A percentile compares a stretch with the other conserved stretches of the same genome.
phyloP scores from a whole-genome alignment of 1,140 invertebrate species.

The Subanguina moxae region DNA sequence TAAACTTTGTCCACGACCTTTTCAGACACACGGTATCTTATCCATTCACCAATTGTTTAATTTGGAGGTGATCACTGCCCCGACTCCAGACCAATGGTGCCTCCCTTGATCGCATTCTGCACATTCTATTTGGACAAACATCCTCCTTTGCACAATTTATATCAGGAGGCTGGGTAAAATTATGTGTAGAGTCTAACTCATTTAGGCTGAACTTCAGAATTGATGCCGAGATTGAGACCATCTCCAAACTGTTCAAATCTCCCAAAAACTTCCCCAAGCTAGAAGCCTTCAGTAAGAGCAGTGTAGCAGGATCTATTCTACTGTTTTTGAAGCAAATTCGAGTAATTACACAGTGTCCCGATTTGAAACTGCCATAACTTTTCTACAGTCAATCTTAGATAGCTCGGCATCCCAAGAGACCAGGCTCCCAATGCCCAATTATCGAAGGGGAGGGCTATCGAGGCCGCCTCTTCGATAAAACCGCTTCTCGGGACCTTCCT shows the following conservation, averaged over 20 bases:
- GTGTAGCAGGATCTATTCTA: constrained; percentile 16
- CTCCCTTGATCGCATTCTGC: constrained; percentile 21
- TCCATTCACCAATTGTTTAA: too few species aligned
- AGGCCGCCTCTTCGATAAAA: too few species aligned
- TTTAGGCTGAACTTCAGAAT: constrained; percentile 6
- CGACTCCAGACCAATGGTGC: constrained; percentile 26
- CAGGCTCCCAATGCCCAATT: too few species aligned
- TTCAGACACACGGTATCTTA: too few species aligned
- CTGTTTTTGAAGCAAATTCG: constrained; percentile 23
- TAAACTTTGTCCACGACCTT: too few species aligned
- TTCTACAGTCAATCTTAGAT: too few species aligned
- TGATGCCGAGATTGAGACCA: constrained; percentile 10
- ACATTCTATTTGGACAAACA: constrained; percentile 18
- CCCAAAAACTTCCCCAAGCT: constrained; percentile 19
- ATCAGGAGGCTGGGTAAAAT: constrained; percentile 13
- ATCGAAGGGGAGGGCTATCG: too few species aligned
- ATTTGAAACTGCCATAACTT: too few species aligned
- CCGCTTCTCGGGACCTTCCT: too few species aligned
- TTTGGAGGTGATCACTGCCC: constrained; percentile 23
- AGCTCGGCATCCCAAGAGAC: too few species aligned
- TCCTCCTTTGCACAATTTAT: constrained; percentile 13
- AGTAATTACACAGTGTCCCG: too few species aligned
- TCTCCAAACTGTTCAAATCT: constrained; percentile 15
- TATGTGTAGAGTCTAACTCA: not conserved
- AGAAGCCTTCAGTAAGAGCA: constrained; percentile 16